Conservation (phyloP, 2,113 vertebrate genomes). For the Psilopsiagon aurifrons region DNA sequence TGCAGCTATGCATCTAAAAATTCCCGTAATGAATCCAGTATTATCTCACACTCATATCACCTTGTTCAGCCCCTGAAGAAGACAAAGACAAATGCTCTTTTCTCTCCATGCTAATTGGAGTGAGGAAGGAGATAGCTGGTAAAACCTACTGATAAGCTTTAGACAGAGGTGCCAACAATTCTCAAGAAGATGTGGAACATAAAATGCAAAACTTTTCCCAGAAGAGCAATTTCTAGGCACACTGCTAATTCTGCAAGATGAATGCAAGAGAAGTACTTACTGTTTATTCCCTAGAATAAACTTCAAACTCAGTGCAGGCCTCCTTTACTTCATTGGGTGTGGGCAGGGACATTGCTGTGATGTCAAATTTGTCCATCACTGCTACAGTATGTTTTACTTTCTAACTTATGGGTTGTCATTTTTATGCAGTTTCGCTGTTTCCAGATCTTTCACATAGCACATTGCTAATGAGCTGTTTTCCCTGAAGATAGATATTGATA, state of each 20-base stretch:
- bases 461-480: not conserved
- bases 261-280: not conserved
- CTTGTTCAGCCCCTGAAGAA: not conserved
- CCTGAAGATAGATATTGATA: not conserved
- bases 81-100: constrained; percentile 4
- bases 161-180: constrained; percentile 28
- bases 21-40: not conserved
- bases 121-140: constrained; percentile 9
- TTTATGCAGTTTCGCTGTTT: not conserved
- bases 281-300: constrained; percentile 17
- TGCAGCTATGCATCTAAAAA: not conserved
- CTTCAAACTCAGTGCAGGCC: not conserved
- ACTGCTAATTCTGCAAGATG: constrained; percentile 36
- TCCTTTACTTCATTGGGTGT: not conserved
- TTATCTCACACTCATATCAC: not conserved
- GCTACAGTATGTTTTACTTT: not conserved
- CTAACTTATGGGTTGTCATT: not conserved
- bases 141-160: constrained; percentile 49
- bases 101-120: constrained; percentile 27
- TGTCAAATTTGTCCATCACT: not conserved
- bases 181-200: constrained; percentile 29
- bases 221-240: constrained; percentile 39
- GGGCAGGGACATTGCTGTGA: not conserved
- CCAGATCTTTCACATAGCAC: not conserved
- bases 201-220: constrained; percentile 55